Evolutionary conservation across 2,113 vertebrate genomes (phyloP), one percentile per base, ranked within the genome.

Genomic region (Leucosticte australis): DNA sequence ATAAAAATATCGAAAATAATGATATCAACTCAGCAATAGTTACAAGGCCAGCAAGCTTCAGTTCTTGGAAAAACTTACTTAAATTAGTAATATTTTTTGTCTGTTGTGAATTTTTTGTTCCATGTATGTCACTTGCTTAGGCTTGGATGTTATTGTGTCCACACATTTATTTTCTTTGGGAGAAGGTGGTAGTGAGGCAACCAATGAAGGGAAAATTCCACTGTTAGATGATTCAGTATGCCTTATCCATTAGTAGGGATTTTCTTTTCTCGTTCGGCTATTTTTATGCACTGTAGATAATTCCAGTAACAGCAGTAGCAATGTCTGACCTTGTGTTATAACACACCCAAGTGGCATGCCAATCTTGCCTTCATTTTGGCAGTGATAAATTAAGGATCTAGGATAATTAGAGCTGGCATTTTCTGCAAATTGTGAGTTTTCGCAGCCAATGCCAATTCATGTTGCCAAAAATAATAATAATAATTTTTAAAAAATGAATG

Each of bases 351-450:
- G 49, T 86, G 47, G 52, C 49, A 92, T 89, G 80, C 87, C 94
- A 95, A 47, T 94, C 76, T 87, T 92, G 64, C 60, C 39, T 84
- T 87, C 37, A 27, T 92, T 96, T 87, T 95, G 91, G 77, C 80
- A 84, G 47, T 84, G 47, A 30, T 62, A 83, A 83, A 62, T 91
- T 89, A 81, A 86, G 76, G 15, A 31, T 81, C 46, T 89, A 24
- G 37, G 59, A 74, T 91, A 92, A 96, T 92, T 91, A 91, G 47
- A 81, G 46, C 39, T 94, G 81, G 39, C 83, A 84, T 96, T 94
- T 87, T 92, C 52, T 84, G 77, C 55, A 86, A 90, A 87, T 81
- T 83, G 46, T 42, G 59, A 90, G 76, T 42, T 79, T 86, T 92
- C 77, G 57, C 17, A 78, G 47, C 67, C 37, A 24, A 74, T 92